phyloP scores from a whole-genome alignment of 2,113 vertebrate species.

The Sturnira hondurensis region DNA sequence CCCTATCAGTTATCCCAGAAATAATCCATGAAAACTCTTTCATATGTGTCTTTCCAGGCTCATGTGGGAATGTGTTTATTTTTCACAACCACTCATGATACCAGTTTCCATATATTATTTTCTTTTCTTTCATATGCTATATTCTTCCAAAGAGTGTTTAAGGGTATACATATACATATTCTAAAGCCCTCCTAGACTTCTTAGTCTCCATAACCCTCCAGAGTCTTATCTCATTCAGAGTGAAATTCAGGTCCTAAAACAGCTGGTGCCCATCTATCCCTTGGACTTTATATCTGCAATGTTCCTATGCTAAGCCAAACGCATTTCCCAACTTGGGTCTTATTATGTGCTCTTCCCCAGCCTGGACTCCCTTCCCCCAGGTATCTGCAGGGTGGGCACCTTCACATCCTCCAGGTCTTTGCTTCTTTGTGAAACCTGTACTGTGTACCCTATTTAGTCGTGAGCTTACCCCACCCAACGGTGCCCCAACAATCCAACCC shows the following conservation, averaged over 20 bases:
- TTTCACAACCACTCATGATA: neutral
- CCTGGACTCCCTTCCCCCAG: neutral
- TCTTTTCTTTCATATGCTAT: neutral
- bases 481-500: neutral
- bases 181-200: neutral
- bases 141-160: too few relatives aligned
- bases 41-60: neutral
- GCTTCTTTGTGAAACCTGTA: neutral
- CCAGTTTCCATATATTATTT: neutral
- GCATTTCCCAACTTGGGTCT: neutral
- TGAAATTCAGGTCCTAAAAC: neutral
- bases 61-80: neutral
- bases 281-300: neutral
- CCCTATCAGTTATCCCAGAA: neutral
- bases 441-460: neutral
- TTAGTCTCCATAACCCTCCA: neutral
- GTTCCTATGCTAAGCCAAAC: neutral
- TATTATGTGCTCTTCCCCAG: too few relatives aligned
- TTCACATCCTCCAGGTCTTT: neutral
- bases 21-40: neutral
- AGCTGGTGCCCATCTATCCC: neutral
- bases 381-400: rapidly evolving
- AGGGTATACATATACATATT: too few relatives aligned
- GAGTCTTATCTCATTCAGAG: neutral
- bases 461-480: neutral